Conservation (phyloP, 2,888 invertebrate species). For the Apotomis turbidana region DNA sequence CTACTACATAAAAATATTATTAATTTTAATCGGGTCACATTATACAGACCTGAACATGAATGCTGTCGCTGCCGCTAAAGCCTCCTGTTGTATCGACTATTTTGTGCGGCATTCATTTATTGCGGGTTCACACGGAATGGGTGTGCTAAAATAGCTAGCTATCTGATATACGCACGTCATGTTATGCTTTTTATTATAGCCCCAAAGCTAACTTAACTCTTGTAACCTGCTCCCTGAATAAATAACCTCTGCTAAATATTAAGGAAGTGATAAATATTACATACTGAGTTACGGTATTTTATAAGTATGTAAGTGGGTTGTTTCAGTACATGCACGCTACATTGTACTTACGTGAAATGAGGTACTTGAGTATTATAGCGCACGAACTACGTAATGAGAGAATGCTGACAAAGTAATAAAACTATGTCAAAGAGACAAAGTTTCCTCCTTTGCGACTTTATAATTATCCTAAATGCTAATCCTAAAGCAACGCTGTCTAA, state of each 20-base stretch:
- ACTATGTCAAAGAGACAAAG: conserved; percentile 14
- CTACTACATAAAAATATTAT: not conserved
- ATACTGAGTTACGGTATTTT: not conserved
- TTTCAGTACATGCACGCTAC: conserved; percentile 9
- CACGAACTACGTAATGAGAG: conserved; percentile 27
- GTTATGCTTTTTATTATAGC: conserved; percentile 44
- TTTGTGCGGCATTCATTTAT: conserved; percentile 55
- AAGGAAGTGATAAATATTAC: not conserved
- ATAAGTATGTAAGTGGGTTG: not conserved
- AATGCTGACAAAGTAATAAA: conserved; percentile 24
- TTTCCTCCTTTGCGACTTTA: conserved; percentile 11
- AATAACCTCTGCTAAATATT: conserved; percentile 3
- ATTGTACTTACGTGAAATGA: conserved; percentile 13
- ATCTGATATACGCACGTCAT: conserved; percentile 52
- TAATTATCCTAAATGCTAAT: conserved; percentile 10
- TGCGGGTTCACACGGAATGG: conserved; percentile 56
- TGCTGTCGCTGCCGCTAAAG: conserved; percentile 17
- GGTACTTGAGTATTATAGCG: conserved; percentile 11
- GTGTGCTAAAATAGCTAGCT: conserved; percentile 52
- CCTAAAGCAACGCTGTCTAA: conserved; percentile 2
- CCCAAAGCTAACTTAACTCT: conserved; percentile 27
- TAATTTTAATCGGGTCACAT: conserved; percentile 24
- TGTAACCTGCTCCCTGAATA: conserved; percentile 6
- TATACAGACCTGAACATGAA: conserved; percentile 33
- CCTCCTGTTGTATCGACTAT: conserved; percentile 35